phyloP scores from a whole-genome alignment of 2,113 vertebrate genomes.

The Corydoras maculifer region DNA sequence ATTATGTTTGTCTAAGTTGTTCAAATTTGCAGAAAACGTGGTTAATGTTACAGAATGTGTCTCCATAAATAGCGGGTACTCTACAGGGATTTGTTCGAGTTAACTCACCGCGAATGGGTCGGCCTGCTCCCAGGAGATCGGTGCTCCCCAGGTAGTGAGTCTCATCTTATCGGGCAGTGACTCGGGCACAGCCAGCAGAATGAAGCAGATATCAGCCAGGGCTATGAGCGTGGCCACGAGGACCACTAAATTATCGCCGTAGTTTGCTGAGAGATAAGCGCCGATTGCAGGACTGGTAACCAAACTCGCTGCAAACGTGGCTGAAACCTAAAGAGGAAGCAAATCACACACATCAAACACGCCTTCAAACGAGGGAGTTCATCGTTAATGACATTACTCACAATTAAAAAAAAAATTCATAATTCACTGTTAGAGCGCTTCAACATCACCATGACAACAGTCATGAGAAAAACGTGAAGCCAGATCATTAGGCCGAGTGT shows the following conservation, averaged over 20 bases:
- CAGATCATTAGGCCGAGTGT: too few species aligned
- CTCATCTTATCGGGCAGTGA: conserved; percentile 88
- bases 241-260: conserved; percentile 84
- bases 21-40: too few species aligned
- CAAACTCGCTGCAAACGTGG: conserved; percentile 90
- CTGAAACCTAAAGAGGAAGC: conserved; percentile 72
- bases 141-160: conserved; percentile 79
- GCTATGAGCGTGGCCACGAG: conserved; percentile 82
- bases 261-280: conserved; percentile 81
- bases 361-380: neutral
- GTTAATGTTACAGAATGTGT: too few species aligned
- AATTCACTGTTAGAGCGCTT: too few species aligned
- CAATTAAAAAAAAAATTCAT: too few species aligned
- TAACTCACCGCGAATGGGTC: conserved; percentile 85
- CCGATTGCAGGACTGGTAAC: conserved; percentile 91
- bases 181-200: conserved; percentile 86
- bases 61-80: too few species aligned
- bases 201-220: conserved; percentile 85
- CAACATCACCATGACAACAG: too few species aligned
- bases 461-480: too few species aligned
- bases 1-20: too few species aligned
- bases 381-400: neutral
- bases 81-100: too few species aligned
- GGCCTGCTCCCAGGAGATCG: conserved; percentile 89
- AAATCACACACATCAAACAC: too few species aligned